These are phyloP conservation scores for Odontomachus brunneus DNA, from an alignment of 1,140 invertebrate species.

Conservation along the genomic window DNA sequence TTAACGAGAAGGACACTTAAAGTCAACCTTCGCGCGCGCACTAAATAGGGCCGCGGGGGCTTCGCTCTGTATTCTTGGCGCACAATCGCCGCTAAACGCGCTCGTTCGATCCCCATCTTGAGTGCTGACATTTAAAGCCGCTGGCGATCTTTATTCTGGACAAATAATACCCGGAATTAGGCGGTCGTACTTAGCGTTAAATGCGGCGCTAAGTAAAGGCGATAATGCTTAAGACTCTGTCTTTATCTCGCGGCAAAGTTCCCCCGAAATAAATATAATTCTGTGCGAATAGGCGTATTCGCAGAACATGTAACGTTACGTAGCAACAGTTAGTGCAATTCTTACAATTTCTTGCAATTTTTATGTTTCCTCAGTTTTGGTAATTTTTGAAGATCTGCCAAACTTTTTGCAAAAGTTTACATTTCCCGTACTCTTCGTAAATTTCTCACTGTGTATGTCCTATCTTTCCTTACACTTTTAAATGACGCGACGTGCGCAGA, in stretches of 20 bases:
- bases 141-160: not conserved
- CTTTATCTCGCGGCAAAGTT: not conserved
- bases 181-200: not conserved
- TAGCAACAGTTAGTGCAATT: too few relatives aligned
- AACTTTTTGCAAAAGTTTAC: too few relatives aligned
- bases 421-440: not conserved
- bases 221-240: not conserved
- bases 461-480: not conserved
- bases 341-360: too few relatives aligned
- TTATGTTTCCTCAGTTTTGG: too few relatives aligned
- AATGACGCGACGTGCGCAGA: not conserved
- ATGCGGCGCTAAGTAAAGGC: not conserved
- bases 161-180: constrained; percentile 3
- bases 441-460: too few relatives aligned
- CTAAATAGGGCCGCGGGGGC: constrained; percentile 19
- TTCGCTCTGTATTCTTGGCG: not conserved
- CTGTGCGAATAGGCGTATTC: too few relatives aligned
- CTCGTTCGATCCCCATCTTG: constrained; percentile 2
- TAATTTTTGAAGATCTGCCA: too few relatives aligned
- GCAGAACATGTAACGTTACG: too few relatives aligned
- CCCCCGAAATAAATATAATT: not conserved
- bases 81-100: not conserved
- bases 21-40: not conserved
- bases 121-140: not conserved
- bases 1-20: constrained; percentile 46